Evolutionary conservation across 2,888 invertebrate genomes (phyloP), one percentile per base, ranked within the genome.

Genomic region (Ecdyonurus torrentis): DNA sequence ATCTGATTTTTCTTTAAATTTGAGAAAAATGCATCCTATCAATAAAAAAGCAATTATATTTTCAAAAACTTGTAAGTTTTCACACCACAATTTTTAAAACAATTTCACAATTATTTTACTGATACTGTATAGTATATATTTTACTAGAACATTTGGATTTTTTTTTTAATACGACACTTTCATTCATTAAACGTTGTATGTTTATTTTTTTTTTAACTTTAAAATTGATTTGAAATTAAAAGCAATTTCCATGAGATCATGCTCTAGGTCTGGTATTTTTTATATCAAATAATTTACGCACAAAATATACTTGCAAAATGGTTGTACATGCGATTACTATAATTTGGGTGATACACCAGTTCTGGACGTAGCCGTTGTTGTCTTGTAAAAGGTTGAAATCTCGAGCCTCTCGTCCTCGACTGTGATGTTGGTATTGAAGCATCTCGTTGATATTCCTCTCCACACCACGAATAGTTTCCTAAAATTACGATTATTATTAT

Each of bases 321-420:
- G 89, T 89, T 0, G 93, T 89, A 1, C 83, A 79, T 60, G 87
- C 76, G 66, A 96, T 89, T 1, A 94, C 87, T 24, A 87, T 64
- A 67, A 94, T 90, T 78, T 95, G 94, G 61, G 86, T 80, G 1
- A 94, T 70, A 0, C 96, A 95, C 90, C 94, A 95, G 65, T 84
- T 84, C 66, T 88, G 81, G n/a, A 96, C 89, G 73, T 93, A 93
- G 2, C 79, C 76, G 72, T 92, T 89, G 74, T 93, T 94, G 71
- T 88, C 89, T 66, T 83, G 72, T 23, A 94, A 75, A 66, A 93
- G 75, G 70, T 90, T 90, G 72, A 83, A 87, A 74, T 94, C 93
- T 65, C 91, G 79, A 0, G 89, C 84, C 72, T 93, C 92, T 64
- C 85, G 79, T 60, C 89, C 86, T 69, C 90, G 77, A 37, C 87